These are phyloP conservation scores for Sciurus carolinensis DNA, from an alignment of 2,797 vertebrate species.

Conservation along the genomic window DNA sequence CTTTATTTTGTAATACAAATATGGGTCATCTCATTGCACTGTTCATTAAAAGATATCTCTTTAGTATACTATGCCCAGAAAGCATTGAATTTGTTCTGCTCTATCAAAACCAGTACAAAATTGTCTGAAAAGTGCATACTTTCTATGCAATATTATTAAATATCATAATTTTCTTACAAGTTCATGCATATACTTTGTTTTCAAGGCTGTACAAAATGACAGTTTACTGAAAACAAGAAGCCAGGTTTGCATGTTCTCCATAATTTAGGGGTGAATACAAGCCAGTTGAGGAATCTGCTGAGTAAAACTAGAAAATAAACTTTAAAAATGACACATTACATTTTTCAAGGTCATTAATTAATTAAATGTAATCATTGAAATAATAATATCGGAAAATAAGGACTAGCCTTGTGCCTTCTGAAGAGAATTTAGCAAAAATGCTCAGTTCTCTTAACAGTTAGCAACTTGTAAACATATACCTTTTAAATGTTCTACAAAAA, in stretches of 20 bases:
- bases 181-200: conserved; percentile 40
- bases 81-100: conserved; percentile 71
- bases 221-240: conserved; percentile 65
- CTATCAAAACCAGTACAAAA: conserved; percentile 54
- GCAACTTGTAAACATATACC: not conserved
- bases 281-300: not conserved
- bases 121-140: conserved; percentile 44
- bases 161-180: conserved; percentile 54
- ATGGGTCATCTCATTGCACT: conserved; percentile 23
- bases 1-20: conserved; percentile 73
- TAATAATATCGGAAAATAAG: conserved; percentile 45
- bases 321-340: not conserved
- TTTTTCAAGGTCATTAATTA: not conserved
- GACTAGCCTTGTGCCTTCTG: conserved; percentile 31
- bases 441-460: not conserved
- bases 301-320: conserved; percentile 49
- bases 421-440: conserved; percentile 46
- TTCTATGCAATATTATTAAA: conserved; percentile 71
- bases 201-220: conserved; percentile 48
- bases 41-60: conserved; percentile 68
- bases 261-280: conserved; percentile 11
- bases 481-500: conserved; percentile 28
- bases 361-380: conserved; percentile 36
- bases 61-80: conserved; percentile 60
- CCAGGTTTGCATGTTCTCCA: not conserved